Base-by-base conservation (phyloP, 2,888 invertebrate species). In the Agrochola lychnidis region DNA sequence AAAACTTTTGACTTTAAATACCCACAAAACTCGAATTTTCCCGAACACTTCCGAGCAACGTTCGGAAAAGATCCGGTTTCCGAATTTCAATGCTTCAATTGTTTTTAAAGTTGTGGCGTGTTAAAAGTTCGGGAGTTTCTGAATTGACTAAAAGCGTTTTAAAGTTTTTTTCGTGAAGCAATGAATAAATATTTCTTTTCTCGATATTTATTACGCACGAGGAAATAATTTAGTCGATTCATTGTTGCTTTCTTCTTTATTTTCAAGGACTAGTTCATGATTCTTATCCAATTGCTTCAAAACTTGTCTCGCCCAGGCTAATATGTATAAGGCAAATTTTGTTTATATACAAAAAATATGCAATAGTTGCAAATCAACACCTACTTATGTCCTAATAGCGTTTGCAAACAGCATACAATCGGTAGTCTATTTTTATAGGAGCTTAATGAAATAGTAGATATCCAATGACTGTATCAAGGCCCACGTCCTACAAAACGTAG, bases 1-100 rank as follows among this genome's bases (percentile, higher is more conserved):
- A 4, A 71, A 81, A 81, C 57, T 73, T 83, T 81, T 71, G 61
- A 76, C 64, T 69, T 77, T 63, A 36, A 76, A 69, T 59, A 22
- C 10, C 56, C 45, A 70, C 40, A 68, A 70, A 68, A 61, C 51
- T 4, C 22, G 19, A 66, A 53, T 67, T 75, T 72, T 63, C 36
- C 30, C 63, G 48, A 74, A 67, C 30, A 22, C 14, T 80, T 61
- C 64, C 70, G 76, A 84, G 25, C 12, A 56, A 59, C 19, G 22
- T 25, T 57, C n/a, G n/a, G 19, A 36, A 25, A 62, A 63, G 14
- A 69, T 66, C 61, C 63, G 51, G 45, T 69, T 69, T 40, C 51
- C 25, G 30, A 59, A 64, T 63, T 61, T 70, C n/a, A 72, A 25
- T 10, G 42, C 5, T 42, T 62, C 67, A 48, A 59, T 67, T 75